These are phyloP conservation scores for Eupeodes luniger DNA, from an alignment of 2,888 invertebrate species.

Conservation along the genomic window DNA sequence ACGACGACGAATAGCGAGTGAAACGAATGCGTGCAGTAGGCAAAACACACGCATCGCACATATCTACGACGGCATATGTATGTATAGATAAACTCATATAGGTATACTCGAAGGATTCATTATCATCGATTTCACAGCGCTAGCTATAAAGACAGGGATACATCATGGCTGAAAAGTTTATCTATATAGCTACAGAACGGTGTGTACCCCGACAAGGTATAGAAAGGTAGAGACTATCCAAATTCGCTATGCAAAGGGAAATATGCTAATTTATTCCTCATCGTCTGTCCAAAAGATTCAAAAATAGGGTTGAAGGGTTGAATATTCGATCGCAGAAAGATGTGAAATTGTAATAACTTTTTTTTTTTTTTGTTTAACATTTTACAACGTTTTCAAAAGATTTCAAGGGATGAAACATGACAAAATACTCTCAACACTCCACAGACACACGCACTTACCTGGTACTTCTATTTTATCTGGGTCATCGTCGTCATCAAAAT, in stretches of 20 bases:
- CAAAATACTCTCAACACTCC: background rate
- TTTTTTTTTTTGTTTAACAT: background rate
- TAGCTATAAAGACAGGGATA: conserved; percentile 20
- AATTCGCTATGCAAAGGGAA: conserved; percentile 25
- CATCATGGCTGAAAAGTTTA: conserved; percentile 42
- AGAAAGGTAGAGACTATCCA: conserved; percentile 14
- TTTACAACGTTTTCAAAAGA: background rate
- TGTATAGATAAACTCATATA: background rate
- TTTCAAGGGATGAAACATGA: conserved; percentile 8
- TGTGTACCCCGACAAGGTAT: conserved; percentile 28
- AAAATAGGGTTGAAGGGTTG: conserved; percentile 4
- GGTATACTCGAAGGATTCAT: conserved; percentile 10
- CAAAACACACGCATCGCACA: conserved; percentile 51
- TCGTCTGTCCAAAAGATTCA: background rate
- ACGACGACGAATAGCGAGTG: conserved; percentile 23
- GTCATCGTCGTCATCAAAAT: conserved; percentile 95
- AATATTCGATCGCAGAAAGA: background rate
- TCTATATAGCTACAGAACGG: conserved; percentile 25
- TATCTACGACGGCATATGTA: background rate
- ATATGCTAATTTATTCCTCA: conserved; percentile 55
- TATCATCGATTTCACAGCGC: conserved; percentile 63
- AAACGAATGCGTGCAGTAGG: conserved; percentile 62
- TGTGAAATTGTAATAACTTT: background rate
- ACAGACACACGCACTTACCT: conserved; percentile 85
- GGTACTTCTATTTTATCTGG: conserved; percentile 96